A percentile compares a stretch with the other conserved stretches of the same genome.
Conservation (phyloP, 2,888 invertebrate species). For the Acanthococcus lagerstroemiae region DNA sequence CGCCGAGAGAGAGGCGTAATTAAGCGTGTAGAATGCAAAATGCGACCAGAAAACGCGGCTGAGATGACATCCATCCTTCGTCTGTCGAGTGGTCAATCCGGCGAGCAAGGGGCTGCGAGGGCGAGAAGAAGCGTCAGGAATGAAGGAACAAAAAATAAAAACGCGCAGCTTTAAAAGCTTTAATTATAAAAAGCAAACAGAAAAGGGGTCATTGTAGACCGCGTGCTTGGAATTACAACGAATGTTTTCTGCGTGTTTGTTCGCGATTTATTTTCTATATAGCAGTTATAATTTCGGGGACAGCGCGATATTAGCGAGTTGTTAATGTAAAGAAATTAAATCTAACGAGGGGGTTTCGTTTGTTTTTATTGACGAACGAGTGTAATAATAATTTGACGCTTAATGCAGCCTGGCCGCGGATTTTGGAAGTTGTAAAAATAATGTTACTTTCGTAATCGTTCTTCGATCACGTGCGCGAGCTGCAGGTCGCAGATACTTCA, state of each 20-base stretch:
- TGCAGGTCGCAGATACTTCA: neutral
- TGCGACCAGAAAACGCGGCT: conserved; percentile 11
- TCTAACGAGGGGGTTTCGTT: too few relatives aligned
- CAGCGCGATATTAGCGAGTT: too few relatives aligned
- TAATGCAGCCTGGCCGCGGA: too few relatives aligned
- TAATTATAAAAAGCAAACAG: conserved; percentile 19
- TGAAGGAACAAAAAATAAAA: conserved; percentile 1
- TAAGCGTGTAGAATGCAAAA: conserved; percentile 23
- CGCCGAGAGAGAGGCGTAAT: conserved; percentile 1
- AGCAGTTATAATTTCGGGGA: too few relatives aligned
- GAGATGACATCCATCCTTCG: conserved; percentile 9
- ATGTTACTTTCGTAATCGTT: too few relatives aligned
- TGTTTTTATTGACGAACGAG: too few relatives aligned
- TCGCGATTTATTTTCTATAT: too few relatives aligned
- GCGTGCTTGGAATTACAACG: conserved; percentile 17
- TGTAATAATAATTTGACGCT: too few relatives aligned
- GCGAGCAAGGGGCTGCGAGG: neutral
- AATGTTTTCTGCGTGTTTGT: too few relatives aligned
- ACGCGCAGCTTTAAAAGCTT: conserved; percentile 4
- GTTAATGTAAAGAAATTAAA: too few relatives aligned
- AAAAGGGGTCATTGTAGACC: conserved; percentile 12
- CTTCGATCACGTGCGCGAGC: too few relatives aligned
- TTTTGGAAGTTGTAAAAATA: too few relatives aligned
- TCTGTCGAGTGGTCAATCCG: conserved; percentile 4
- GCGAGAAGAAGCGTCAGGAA: neutral